Evolutionary conservation across 2,113 vertebrate species (phyloP), one percentile per base, ranked within the genome.

Genomic region (Shinisaurus crocodilurus): DNA sequence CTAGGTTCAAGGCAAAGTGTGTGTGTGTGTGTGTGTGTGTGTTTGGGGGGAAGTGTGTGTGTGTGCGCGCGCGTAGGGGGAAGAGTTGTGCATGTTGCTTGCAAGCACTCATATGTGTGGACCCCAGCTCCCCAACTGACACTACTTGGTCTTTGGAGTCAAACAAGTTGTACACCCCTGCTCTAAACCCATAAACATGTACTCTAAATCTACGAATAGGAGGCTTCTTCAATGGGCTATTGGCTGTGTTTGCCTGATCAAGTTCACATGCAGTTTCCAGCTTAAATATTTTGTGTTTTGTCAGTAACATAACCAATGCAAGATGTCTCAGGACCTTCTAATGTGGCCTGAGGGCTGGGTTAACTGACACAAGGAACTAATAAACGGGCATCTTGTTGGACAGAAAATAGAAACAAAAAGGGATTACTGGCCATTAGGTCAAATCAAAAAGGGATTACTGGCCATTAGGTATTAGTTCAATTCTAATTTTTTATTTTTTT

Each of bases 381-480:
- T 70, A 6, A 85, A 85, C 48, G 65, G 65, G 43, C 65, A 85
- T 27, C 54, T 60, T 60, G 57, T n/a, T 27, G 15, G 7, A 40
- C 20, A 10, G 5, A 45, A 48, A 9, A n/a, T 5, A 60, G 81
- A 12, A 43, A 34, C 6, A 37, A 63, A 63, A 40, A 25, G 13
- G n/a, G 34, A 45, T 67, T 65, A 45, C 32, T 79, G 34, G 43
- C 86, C 23, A 23, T 29, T 87, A 40, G 23, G 20, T 79, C 32
- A 74, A 60, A 57, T 34, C 43, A 70, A 18, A 69, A n/a, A 23
- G n/a, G n/a, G n/a, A n/a, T n/a, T n/a, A n/a, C n/a, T n/a, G n/a
- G n/a, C n/a, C n/a, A n/a, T n/a, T n/a, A n/a, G n/a, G n/a, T n/a
- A 43, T 77, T 60, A 87, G 57, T 88, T 79, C 37, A 67, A 79